A percentile compares a stretch with the other conserved stretches of the same genome.
Evolutionary conservation across 2,113 vertebrate genomes (phyloP).

Genomic region (Felis chaus): DNA sequence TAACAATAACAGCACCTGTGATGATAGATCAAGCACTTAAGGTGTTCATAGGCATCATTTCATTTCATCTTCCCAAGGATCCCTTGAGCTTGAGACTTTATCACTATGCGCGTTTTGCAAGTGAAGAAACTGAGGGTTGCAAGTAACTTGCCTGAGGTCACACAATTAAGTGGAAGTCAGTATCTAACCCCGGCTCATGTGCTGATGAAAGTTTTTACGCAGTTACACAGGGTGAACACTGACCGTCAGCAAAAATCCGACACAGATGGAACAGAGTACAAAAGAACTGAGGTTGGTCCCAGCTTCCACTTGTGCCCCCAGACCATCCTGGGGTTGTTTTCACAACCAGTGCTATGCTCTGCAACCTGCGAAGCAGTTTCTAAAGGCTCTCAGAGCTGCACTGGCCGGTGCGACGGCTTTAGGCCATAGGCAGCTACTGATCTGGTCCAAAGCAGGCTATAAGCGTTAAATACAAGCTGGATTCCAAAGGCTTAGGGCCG

Average conservation of each 20-base stretch:
- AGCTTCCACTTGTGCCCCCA: neutral
- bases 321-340: fast-evolving
- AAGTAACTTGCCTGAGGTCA: neutral
- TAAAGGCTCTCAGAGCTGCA: neutral
- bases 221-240: neutral
- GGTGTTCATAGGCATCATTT: neutral
- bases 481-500: neutral
- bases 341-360: neutral
- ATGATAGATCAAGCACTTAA: neutral
- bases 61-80: neutral
- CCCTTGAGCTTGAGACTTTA: neutral
- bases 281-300: neutral
- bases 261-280: no score
- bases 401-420: neutral
- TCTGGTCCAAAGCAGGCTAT: neutral
- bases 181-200: neutral
- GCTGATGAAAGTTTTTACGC: neutral
- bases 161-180: neutral
- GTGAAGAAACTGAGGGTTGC: neutral
- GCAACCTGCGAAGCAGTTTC: neutral
- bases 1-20: neutral
- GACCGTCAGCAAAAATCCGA: neutral
- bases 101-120: neutral
- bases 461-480: neutral
- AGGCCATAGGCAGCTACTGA: neutral